Percentiles rank a stretch among this genome's conserved stretches.
These are phyloP conservation scores for Petrolisthes cinctipes DNA, from an alignment of 2,888 invertebrate species.

Conservation along the genomic window DNA sequence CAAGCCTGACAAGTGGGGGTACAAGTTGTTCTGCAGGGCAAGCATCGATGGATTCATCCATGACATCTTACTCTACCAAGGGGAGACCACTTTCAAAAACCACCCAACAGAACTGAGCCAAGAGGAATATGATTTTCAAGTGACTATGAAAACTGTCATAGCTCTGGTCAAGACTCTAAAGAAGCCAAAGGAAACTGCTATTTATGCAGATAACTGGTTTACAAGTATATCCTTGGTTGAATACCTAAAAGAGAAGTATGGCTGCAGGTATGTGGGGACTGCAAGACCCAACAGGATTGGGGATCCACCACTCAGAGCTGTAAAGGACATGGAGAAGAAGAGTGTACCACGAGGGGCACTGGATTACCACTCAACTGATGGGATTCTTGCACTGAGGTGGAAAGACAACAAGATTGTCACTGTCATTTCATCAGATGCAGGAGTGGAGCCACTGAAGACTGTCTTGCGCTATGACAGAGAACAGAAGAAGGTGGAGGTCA, in stretches of 20 bases:
- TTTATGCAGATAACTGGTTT: conserved; percentile 32
- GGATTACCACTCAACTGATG: conserved; percentile 30
- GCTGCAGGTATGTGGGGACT: conserved; percentile 9
- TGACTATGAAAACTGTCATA: conserved; percentile 11
- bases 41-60: conserved; percentile 34
- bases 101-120: conserved; percentile 12
- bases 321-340: conserved; percentile 42
- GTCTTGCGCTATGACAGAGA: background rate
- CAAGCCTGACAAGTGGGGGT: conserved; percentile 44
- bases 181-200: background rate
- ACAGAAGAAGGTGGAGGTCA: conserved; percentile 24
- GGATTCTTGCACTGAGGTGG: conserved; percentile 34
- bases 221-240: conserved; percentile 10
- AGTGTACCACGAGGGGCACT: conserved; percentile 2
- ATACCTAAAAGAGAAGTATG: background rate
- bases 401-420: conserved; percentile 38
- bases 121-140: background rate
- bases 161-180: conserved; percentile 8
- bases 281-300: conserved; percentile 25
- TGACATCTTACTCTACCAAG: conserved; percentile 28
- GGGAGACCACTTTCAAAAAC: conserved; percentile 30
- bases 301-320: background rate
- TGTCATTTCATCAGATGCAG: conserved; percentile 27
- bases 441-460: background rate
- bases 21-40: conserved; percentile 45